These are phyloP conservation scores for Ernsta delagoae DNA, from an alignment of 2,888 invertebrate genomes.

Conservation along the genomic window DNA sequence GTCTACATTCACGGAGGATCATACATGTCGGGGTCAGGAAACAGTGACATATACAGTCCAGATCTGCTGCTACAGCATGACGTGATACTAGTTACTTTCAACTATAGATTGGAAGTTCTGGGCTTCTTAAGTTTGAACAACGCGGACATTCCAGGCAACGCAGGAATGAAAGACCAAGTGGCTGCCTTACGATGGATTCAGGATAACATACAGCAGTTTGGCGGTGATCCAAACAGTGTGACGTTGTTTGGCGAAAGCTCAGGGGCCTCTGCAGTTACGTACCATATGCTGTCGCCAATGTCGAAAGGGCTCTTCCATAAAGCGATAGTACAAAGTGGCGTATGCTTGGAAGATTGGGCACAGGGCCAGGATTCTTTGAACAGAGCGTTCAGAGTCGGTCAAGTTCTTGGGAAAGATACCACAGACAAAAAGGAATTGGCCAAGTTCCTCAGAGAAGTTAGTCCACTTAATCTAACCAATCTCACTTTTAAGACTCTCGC, in stretches of 20 bases:
- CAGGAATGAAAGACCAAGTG: conserved; percentile 71
- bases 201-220: conserved; percentile 62
- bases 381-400: conserved; percentile 58
- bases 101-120: conserved; percentile 63
- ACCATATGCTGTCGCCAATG: conserved; percentile 71
- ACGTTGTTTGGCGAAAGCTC: conserved; percentile 76
- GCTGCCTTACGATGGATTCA: conserved; percentile 63
- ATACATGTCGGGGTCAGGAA: conserved; percentile 57
- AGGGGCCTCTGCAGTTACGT: conserved; percentile 64
- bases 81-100: conserved; percentile 57
- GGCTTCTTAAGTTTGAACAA: conserved; percentile 59
- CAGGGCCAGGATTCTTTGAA: conserved; percentile 39
- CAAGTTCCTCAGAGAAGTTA: conserved; percentile 48
- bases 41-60: conserved; percentile 56
- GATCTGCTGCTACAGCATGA: conserved; percentile 61
- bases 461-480: conserved; percentile 53
- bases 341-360: conserved; percentile 50
- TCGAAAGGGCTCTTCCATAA: conserved; percentile 70
- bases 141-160: conserved; percentile 68
- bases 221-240: conserved; percentile 64
- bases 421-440: conserved; percentile 44
- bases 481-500: conserved; percentile 52
- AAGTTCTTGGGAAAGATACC: conserved; percentile 53
- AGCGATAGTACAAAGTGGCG: conserved; percentile 72
- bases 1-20: conserved; percentile 69